Conservation (phyloP, 2,797 vertebrate genomes). For the Vespertilio murinus region DNA sequence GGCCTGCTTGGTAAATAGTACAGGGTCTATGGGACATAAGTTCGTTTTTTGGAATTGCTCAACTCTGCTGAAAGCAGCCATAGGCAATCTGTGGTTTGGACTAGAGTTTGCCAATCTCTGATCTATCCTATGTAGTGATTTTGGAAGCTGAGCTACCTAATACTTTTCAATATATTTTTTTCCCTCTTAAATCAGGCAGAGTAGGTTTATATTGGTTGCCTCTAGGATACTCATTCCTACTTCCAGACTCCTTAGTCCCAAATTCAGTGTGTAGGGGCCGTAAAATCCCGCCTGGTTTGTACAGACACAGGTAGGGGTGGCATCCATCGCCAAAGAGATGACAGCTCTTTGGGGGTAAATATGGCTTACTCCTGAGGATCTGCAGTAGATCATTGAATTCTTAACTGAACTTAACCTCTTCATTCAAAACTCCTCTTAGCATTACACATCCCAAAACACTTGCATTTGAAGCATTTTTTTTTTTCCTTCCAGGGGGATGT, state of each 20-base stretch:
- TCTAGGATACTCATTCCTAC: not conserved
- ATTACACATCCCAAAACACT: not conserved
- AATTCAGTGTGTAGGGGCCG: not conserved
- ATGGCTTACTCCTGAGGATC: not conserved
- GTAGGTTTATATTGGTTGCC: conserved; percentile 10
- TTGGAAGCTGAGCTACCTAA: not conserved
- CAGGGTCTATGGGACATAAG: not conserved
- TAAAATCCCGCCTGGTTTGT: not conserved
- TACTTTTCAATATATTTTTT: not conserved
- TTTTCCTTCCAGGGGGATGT: not conserved
- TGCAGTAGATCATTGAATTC: not conserved
- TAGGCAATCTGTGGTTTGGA: not conserved
- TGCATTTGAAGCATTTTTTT: not conserved
- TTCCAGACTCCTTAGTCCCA: not conserved
- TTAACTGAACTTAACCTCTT: not conserved
- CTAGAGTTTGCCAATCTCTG: not conserved
- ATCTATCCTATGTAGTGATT: not conserved
- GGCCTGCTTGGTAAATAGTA: not conserved
- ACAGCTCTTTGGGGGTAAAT: not conserved
- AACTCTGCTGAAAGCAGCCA: not conserved
- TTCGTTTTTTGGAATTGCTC: not conserved
- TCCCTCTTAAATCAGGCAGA: not conserved
- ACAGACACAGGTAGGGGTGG: not conserved
- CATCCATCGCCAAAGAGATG: not conserved
- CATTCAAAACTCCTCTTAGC: not conserved